Percentiles rank a stretch among this genome's conserved stretches.
phyloP scores from a whole-genome alignment of 2,113 vertebrate species.

The Pelmatolapia mariae region DNA sequence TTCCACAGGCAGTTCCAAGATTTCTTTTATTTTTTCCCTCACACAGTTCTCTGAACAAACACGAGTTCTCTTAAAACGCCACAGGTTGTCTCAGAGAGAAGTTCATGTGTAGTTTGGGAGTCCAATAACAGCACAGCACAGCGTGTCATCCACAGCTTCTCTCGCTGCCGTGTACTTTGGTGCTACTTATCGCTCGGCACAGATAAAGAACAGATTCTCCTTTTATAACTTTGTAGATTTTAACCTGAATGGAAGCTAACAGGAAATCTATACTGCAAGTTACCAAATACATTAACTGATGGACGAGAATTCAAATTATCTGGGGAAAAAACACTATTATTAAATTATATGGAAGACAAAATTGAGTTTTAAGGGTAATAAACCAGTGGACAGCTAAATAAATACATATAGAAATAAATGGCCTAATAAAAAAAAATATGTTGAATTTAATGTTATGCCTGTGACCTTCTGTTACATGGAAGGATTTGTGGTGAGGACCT shows the following conservation, averaged over 20 bases:
- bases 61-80: conserved; percentile 9
- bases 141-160: neutral
- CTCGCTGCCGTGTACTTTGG: neutral
- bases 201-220: neutral
- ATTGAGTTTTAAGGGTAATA: too few species aligned
- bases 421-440: neutral
- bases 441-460: neutral
- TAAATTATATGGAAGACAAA: too few species aligned
- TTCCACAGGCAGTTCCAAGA: conserved; percentile 22
- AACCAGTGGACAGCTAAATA: neutral
- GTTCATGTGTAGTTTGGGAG: neutral
- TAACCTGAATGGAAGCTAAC: neutral
- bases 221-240: neutral
- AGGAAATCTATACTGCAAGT: neutral
- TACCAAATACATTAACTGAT: neutral
- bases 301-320: too few species aligned
- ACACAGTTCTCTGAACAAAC: neutral
- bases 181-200: neutral
- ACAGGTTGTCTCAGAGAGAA: neutral
- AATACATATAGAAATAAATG: neutral
- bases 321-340: too few species aligned
- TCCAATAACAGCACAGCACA: neutral
- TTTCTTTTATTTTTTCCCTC: neutral
- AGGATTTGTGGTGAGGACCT: neutral
- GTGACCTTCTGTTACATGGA: neutral